Percentiles rank a stretch among this genome's conserved stretches.
Conservation (phyloP, 2,888 invertebrate species). For the Eudasyphora cyanicolor region DNA sequence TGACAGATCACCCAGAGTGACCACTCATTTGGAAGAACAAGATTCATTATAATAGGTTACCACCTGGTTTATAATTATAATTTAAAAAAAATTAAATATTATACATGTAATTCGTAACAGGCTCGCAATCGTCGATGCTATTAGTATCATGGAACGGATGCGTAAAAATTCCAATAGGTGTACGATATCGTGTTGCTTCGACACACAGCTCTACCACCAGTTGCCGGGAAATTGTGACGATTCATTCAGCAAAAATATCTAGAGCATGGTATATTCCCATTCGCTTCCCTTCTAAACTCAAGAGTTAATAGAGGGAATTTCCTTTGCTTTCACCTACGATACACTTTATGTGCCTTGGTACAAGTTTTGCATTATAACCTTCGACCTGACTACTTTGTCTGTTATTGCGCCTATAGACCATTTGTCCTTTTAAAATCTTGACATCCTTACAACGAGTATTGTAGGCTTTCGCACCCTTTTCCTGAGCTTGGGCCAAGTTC, state of each 20-base stretch:
- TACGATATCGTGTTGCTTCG: neutral
- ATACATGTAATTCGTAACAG: neutral
- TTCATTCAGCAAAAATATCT: constrained; percentile 22
- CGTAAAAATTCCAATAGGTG: neutral
- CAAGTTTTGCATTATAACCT: constrained; percentile 37
- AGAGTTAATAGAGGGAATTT: constrained; percentile 25
- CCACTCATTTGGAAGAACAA: too few relatives aligned
- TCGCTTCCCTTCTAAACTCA: neutral
- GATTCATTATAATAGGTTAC: too few relatives aligned
- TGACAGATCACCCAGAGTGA: too few relatives aligned
- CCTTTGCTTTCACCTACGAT: neutral
- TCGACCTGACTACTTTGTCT: constrained; percentile 30
- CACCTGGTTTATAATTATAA: too few relatives aligned
- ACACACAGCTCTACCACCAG: neutral
- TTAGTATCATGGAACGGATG: neutral
- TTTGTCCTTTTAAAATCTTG: constrained; percentile 18
- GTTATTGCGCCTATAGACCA: constrained; percentile 31
- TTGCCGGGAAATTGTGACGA: neutral
- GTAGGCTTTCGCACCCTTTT: neutral
- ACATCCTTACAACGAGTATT: too few relatives aligned
- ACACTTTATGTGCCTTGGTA: constrained; percentile 11
- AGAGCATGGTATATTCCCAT: neutral
- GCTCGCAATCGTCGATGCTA: constrained; percentile 15
- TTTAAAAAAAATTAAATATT: too few relatives aligned
- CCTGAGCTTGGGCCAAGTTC: neutral